Base-by-base conservation (phyloP, 2,888 invertebrate species). In the Dendrolimus houi region DNA sequence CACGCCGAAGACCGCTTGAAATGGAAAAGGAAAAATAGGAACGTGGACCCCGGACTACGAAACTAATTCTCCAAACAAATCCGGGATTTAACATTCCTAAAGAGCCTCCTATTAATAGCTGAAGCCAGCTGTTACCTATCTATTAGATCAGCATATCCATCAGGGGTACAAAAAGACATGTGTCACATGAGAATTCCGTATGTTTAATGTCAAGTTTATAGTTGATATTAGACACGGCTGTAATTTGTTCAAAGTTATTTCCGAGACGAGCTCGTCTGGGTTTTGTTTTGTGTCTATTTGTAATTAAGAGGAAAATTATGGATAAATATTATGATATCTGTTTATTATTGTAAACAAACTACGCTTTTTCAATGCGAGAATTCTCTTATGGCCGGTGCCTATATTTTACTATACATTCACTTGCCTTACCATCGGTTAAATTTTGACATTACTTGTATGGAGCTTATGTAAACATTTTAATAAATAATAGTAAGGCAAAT, bases 271-370 rank as follows among this genome's bases (percentile, higher is more conserved):
- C 47, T 9, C 47, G 47, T 47, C 47, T 47, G 47, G 9, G 47
- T 47, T 47, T 47, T 47, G 47, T 47, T 47, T 47, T 47, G 2
- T 47, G 47, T 47, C 47, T 47, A 56, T 57, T 56, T 52, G 59
- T 57, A 55, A 58, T 60, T 29, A 14, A 41, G 40, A 47, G 47
- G 47, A 10, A 47, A 29, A 8, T 8, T 54, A 42, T 53, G 42
- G 1, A 47, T 52, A 57, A 57, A 14, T 47, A 47, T 47, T 47
- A 47, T 47, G 47, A 47, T 47, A 47, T 47, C 47, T 47, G 47
- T 47, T 47, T 47, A 47, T 8, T 47, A 47, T 47, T 47, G 12
- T 47, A 47, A 54, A 54, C 40, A 54, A 29, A n/a, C 41, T 54
- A 41, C 9, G 41, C 7, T 8, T 13, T n/a, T 41, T 41, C 9